Base-by-base conservation (phyloP, 2,888 invertebrate species). In the Muschampia plurimacula region DNA sequence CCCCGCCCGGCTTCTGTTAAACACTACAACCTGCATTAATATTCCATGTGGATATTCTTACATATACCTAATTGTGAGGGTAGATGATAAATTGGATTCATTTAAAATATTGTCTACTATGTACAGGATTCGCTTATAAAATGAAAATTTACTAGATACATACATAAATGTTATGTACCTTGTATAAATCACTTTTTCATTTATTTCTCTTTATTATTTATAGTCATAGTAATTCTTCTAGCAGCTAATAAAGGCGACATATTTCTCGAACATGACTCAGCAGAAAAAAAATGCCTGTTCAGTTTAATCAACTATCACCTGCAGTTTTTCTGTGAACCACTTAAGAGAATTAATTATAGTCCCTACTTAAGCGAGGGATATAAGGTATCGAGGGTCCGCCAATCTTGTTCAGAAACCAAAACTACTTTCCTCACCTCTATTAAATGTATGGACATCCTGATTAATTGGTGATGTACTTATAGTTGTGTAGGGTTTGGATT, bases 271-370 rank as follows among this genome's bases (percentile, higher is more conserved):
- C 36, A 55, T 13, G 28, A 57, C 13, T 67, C 28, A 28, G 12
- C 57, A 44, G 12, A 44, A 67, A 41, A 22, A 49, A 65, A 71
- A 39, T 49, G 55, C 39, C n/a, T 15, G 63, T 28, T 39, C 22
- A 39, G 49, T 71, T 71, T 71, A 71, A 71, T 71, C 72, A 72
- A 62, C 52, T 9, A 71, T 59, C 64, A 72, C 66, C 66, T 66
- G 71, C 52, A 62, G n/a, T 69, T 69, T 71, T 64, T 70, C 7
- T 52, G 49, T 63, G 15, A 22, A 39, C 59, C 32, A 49, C 41
- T 39, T 22, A 66, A 66, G 65, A 49, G 39, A 66, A 71, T 71
- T 71, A 71, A 71, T 71, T 66, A 66, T 49, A 46, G 49, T 41
- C 65, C 65, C 46, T 49, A 36, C 71, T 60, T 52, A 15, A 39